phyloP scores from a whole-genome alignment of 2,113 vertebrate species.

The Solea solea region DNA sequence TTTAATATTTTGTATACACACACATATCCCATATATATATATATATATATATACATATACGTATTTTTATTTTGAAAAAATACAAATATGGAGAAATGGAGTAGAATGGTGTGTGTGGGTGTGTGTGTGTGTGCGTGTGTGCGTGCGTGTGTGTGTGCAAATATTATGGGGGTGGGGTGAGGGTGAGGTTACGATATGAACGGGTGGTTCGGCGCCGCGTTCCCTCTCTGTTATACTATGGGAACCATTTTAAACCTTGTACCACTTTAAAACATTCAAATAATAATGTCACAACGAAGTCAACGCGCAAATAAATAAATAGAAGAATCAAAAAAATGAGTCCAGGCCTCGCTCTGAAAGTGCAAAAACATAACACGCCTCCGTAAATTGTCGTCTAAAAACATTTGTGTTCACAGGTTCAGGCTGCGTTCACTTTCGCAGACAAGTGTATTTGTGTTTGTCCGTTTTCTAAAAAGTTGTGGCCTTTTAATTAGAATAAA shows the following conservation, averaged over 20 bases:
- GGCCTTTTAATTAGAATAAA: no score
- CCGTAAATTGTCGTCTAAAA: not conserved
- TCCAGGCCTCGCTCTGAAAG: not conserved
- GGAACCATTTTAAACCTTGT: not conserved
- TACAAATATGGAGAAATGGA: no score
- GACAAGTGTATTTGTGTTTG: no score
- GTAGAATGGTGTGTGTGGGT: no score
- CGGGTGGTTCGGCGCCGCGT: slow-evolving; percentile 25
- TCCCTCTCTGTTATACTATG: not conserved
- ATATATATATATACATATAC: no score
- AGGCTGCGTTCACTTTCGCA: no score
- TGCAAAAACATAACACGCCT: not conserved
- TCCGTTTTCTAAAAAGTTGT: no score
- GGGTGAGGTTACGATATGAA: slow-evolving; percentile 52
- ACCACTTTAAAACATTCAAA: not conserved
- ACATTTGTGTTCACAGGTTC: no score
- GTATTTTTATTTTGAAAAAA: no score
- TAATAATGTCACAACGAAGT: not conserved
- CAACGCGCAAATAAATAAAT: not conserved
- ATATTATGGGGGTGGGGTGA: slow-evolving; percentile 45
- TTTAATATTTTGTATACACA: no score
- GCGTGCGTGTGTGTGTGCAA: not conserved
- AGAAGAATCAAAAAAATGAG: not conserved
- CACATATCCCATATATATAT: no score
- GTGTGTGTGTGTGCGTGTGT: no score